Evolutionary conservation across 2,888 invertebrate genomes (phyloP).

Genomic region (Hydropsyche betteni): DNA sequence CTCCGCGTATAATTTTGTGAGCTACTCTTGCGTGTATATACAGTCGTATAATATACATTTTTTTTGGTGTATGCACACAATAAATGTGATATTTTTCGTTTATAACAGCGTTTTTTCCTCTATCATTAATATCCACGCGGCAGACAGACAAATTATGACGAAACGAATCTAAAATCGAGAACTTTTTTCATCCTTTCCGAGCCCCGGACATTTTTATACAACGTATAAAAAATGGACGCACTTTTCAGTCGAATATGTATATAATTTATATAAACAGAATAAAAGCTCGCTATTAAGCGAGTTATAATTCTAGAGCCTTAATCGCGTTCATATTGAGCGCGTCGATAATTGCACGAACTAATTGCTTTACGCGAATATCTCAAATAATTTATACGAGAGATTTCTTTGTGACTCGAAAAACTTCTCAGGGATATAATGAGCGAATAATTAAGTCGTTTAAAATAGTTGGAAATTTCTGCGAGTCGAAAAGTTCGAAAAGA

Average conservation of each 20-base stretch:
- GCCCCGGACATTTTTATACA: conserved; percentile 14
- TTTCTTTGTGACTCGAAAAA: conserved; percentile 1
- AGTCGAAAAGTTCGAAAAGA: neutral
- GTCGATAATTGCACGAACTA: no score
- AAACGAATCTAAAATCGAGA: conserved; percentile 33
- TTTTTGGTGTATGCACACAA: neutral
- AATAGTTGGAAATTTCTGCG: conserved; percentile 18
- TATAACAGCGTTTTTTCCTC: conserved; percentile 1
- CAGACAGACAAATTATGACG: conserved; percentile 27
- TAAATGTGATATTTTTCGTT: conserved; percentile 13
- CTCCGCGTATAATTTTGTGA: conserved; percentile 28
- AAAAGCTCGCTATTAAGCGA: neutral
- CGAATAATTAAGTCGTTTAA: conserved; percentile 26
- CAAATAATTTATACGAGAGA: neutral
- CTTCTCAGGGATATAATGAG: neutral
- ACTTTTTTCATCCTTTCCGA: neutral
- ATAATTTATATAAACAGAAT: no score
- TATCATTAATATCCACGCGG: conserved; percentile 33
- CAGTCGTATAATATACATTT: neutral
- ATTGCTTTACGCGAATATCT: neutral
- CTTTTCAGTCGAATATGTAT: neutral
- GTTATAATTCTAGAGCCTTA: no score
- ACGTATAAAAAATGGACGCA: neutral
- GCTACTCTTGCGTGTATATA: neutral
- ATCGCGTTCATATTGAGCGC: no score